Conservation (phyloP, 2,113 vertebrate species). For the Nipponia nippon region DNA sequence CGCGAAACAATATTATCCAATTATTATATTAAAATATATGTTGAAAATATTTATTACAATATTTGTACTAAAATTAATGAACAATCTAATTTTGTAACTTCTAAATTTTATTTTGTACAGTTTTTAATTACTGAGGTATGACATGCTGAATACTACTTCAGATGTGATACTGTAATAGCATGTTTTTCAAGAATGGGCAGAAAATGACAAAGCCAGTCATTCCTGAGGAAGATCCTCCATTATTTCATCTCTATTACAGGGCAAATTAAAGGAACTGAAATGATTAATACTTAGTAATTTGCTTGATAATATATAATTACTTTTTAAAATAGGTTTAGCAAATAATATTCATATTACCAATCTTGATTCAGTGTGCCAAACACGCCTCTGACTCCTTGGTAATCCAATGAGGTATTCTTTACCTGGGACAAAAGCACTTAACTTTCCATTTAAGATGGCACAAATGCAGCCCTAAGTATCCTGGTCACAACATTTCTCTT, state of each 20-base stretch:
- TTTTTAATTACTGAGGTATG: not conserved
- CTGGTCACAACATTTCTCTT: not conserved
- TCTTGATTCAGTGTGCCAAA: not conserved
- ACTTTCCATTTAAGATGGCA: not conserved
- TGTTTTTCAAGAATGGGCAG: not conserved
- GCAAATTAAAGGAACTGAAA: not conserved
- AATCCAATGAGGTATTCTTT: not conserved
- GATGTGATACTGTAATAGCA: not conserved
- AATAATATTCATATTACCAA: not conserved
- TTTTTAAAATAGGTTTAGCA: not conserved
- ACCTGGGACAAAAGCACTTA: not conserved
- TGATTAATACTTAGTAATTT: not conserved
- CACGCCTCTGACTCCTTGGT: not conserved
- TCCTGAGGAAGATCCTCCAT: not conserved
- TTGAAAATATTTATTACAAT: not conserved
- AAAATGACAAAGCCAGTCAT: not conserved
- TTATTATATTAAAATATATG: not conserved
- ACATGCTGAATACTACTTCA: not conserved
- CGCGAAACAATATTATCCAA: not conserved
- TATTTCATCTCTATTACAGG: not conserved
- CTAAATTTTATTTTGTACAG: not conserved
- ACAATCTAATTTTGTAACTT: not conserved
- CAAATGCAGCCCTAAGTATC: not conserved
- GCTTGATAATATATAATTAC: not conserved
- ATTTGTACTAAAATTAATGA: not conserved